Conservation (phyloP, 23 tunicate genomes). For the Oikopleura vanhoeffeni region DNA sequence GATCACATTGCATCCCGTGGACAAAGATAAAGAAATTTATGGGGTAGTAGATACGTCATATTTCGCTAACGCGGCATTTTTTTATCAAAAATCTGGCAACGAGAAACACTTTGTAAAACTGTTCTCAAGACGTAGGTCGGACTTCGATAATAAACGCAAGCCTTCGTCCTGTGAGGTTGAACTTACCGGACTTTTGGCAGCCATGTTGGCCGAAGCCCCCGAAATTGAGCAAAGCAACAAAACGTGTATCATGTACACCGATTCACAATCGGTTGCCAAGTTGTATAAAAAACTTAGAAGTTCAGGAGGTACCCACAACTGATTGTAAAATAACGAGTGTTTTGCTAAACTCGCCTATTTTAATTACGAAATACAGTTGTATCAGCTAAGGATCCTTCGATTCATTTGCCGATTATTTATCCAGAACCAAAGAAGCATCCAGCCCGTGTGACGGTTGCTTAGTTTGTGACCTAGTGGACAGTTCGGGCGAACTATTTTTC, state of each 20-base stretch:
- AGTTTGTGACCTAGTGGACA: no score
- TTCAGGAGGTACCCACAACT: background rate
- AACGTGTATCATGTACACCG: background rate
- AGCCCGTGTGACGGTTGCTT: no score
- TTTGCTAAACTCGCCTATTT: background rate
- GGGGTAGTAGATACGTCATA: background rate
- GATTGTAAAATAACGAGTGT: background rate
- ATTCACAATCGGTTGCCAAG: background rate
- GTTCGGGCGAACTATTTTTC: no score
- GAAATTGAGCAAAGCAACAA: background rate
- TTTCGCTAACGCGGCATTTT: background rate
- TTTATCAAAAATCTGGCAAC: background rate
- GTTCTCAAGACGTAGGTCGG: background rate
- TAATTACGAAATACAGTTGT: background rate
- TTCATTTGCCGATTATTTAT: background rate
- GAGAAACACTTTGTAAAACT: background rate
- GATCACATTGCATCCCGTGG: background rate
- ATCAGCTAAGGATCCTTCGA: background rate
- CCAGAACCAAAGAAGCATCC: no score
- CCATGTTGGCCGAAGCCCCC: background rate
- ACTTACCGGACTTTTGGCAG: background rate
- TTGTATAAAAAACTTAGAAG: background rate
- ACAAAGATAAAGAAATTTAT: background rate
- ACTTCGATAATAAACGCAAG: background rate
- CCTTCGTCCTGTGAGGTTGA: background rate